A percentile compares a stretch with the other conserved stretches of the same genome.
Evolutionary conservation across 2,113 vertebrate genomes (phyloP).

Genomic region (Sigmodon hispidus): DNA sequence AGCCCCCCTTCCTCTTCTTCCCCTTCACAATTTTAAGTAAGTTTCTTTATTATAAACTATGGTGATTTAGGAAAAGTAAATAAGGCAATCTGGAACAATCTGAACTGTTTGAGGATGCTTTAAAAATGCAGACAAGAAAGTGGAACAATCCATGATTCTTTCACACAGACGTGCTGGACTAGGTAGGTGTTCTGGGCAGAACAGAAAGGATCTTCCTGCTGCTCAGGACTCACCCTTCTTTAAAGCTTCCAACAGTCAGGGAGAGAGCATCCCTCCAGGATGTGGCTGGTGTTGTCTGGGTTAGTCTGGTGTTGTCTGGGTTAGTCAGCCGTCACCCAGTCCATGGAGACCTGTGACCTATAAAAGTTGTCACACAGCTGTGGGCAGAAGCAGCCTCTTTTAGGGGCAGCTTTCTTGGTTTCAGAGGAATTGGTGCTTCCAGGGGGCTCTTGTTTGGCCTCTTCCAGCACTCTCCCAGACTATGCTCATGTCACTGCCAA

Average conservation of each 20-base stretch:
- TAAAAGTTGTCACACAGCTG: neutral
- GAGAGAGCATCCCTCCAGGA: neutral
- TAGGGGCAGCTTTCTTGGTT: neutral
- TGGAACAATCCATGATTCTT: neutral
- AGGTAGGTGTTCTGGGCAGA: neutral
- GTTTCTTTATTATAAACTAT: neutral
- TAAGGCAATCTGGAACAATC: neutral
- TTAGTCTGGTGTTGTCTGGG: neutral
- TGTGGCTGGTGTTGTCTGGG: neutral
- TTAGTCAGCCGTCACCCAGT: neutral
- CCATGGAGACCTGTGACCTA: neutral
- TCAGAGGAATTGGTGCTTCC: neutral
- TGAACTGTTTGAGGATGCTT: neutral
- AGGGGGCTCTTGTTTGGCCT: neutral
- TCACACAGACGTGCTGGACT: neutral
- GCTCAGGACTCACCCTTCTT: neutral
- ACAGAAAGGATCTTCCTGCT: accelerated
- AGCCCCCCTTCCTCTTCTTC: too few relatives aligned
- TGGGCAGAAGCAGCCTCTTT: neutral
- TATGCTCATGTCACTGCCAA: neutral
- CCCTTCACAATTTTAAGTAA: neutral
- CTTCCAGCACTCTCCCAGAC: neutral
- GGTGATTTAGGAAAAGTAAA: neutral
- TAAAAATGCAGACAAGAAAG: neutral
- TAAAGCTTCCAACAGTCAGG: neutral